phyloP scores from a whole-genome alignment of 2,888 invertebrate genomes.

The Dasypolia templi region DNA sequence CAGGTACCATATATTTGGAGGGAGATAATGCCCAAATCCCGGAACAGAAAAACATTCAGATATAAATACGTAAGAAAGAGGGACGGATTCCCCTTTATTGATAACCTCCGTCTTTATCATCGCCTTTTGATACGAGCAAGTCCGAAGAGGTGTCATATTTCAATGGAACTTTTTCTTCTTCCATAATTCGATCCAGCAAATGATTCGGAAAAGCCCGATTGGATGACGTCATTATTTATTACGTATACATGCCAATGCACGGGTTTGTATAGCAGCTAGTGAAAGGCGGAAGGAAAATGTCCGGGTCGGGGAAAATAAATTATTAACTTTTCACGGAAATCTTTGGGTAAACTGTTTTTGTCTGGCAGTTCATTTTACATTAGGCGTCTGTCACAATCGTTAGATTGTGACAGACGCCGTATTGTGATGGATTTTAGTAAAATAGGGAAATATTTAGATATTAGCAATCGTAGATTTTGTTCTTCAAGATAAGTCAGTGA shows the following conservation, averaged over 20 bases:
- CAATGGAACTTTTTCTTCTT: constrained; percentile 71
- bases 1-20: constrained; percentile 53
- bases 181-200: constrained; percentile 74
- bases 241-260: constrained; percentile 55
- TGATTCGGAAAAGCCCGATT: constrained; percentile 78
- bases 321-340: constrained; percentile 53
- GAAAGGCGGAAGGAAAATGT: constrained; percentile 45
- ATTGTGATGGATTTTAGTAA: background rate
- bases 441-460: background rate
- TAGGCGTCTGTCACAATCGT: background rate
- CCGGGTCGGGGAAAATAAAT: constrained; percentile 48
- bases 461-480: background rate
- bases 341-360: constrained; percentile 36
- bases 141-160: constrained; percentile 78
- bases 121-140: constrained; percentile 57
- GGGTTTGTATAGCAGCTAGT: constrained; percentile 40
- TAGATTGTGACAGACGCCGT: too few species aligned
- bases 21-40: constrained; percentile 45
- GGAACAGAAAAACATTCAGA: constrained; percentile 49
- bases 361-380: constrained; percentile 1
- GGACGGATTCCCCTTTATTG: constrained; percentile 58
- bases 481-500: background rate
- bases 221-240: constrained; percentile 67
- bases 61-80: constrained; percentile 46
- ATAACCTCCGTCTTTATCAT: constrained; percentile 60